These are phyloP conservation scores for Hofmannophila pseudospretella DNA, from an alignment of 2,888 invertebrate genomes.

Conservation along the genomic window DNA sequence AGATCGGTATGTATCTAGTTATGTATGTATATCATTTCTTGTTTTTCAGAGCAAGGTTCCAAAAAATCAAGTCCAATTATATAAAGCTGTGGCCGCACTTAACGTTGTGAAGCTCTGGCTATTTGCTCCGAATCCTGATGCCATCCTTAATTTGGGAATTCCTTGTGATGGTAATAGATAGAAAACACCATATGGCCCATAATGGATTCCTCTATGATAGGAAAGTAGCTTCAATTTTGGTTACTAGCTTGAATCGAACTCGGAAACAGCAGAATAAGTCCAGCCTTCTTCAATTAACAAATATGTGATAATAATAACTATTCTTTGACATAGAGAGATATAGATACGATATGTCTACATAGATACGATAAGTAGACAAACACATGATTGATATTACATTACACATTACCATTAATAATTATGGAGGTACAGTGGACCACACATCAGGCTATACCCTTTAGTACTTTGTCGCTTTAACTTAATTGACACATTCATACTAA, in stretches of 20 bases:
- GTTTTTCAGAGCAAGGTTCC: conserved; percentile 27
- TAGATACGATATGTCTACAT: too few species aligned
- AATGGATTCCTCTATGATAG: conserved; percentile 5
- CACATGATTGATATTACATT: too few species aligned
- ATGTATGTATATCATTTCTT: neutral
- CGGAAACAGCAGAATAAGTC: too few species aligned
- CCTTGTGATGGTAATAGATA: conserved; percentile 75
- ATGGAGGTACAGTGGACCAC: too few species aligned
- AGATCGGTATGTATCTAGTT: too few species aligned
- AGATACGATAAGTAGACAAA: too few species aligned
- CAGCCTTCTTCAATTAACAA: neutral
- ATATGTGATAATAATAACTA: neutral
- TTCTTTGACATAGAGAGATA: too few species aligned
- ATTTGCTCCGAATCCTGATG: conserved; percentile 42
- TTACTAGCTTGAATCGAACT: neutral
- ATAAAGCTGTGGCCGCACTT: conserved; percentile 55
- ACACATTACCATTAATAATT: too few species aligned
- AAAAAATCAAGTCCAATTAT: conserved; percentile 24
- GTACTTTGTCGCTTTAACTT: too few species aligned
- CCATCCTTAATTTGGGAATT: conserved; percentile 74
- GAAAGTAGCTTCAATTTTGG: neutral
- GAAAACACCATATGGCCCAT: too few species aligned
- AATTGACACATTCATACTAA: too few species aligned
- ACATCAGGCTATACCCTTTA: too few species aligned
- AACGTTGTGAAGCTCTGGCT: conserved; percentile 74